phyloP scores from a whole-genome alignment of 2,797 vertebrate genomes.

The Coregonus ussuriensis region DNA sequence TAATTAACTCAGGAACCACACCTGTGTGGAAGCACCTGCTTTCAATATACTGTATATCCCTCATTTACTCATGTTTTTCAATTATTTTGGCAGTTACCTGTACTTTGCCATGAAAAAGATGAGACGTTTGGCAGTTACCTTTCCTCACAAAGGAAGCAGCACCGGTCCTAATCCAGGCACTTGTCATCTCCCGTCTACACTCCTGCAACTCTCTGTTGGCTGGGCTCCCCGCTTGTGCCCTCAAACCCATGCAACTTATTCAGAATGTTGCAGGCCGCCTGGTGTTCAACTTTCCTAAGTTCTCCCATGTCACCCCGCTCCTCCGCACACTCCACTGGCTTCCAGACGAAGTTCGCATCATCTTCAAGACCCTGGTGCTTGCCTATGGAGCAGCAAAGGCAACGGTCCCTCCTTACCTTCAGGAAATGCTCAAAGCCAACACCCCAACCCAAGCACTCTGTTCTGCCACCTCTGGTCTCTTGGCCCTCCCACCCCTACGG shows the following conservation, averaged over 20 bases:
- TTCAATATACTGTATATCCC: no score
- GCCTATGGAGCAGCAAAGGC: neutral
- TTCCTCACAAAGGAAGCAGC: neutral
- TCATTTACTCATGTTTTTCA: no score
- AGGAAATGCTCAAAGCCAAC: no score
- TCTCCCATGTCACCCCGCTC: neutral
- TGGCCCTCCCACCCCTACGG: no score
- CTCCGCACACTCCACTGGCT: conserved; percentile 5
- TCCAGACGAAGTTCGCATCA: neutral
- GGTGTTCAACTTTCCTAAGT: neutral
- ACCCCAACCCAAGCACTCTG: no score
- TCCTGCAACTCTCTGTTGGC: conserved; percentile 3
- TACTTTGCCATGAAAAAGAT: no score
- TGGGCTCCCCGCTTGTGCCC: neutral
- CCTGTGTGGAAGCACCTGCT: no score
- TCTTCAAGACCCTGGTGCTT: neutral
- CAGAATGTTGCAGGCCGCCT: neutral
- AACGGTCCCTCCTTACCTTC: no score
- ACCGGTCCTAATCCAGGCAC: neutral
- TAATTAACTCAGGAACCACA: no score
- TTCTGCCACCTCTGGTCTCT: no score
- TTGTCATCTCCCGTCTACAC: conserved; percentile 1
- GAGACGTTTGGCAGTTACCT: no score
- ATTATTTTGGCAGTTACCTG: no score
- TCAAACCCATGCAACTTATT: conserved; percentile 2